Percentiles rank a stretch among this genome's conserved stretches.
Conservation (phyloP, 2,888 invertebrate genomes). For the Adineta ricciae region DNA sequence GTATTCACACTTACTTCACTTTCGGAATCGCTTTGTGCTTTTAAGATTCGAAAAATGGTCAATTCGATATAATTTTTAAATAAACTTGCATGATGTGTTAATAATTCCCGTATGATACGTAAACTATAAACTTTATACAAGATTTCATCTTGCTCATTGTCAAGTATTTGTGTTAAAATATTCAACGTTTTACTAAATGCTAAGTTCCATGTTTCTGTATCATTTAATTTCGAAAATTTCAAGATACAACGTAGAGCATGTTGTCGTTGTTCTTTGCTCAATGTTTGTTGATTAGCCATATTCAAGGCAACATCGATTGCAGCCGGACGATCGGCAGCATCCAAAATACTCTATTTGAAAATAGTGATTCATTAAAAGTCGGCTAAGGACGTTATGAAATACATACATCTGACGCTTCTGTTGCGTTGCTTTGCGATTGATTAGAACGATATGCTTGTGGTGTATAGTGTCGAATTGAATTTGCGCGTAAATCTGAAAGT, state of each 20-base stretch:
- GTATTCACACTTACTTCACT: constrained; percentile 49
- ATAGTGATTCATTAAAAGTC: no score
- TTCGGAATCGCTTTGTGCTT: constrained; percentile 63
- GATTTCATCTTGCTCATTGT: constrained; percentile 6
- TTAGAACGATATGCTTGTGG: constrained; percentile 9
- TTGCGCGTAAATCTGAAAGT: background rate
- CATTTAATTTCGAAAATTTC: constrained; percentile 14
- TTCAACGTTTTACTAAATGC: constrained; percentile 20
- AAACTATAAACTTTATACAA: constrained; percentile 7
- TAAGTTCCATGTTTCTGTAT: background rate
- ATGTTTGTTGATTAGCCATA: background rate
- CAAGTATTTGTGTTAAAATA: constrained; percentile 10
- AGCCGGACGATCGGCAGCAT: constrained; percentile 12
- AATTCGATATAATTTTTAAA: constrained; percentile 83
- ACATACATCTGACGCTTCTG: background rate
- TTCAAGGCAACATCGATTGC: background rate
- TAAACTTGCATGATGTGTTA: constrained; percentile 64
- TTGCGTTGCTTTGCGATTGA: background rate
- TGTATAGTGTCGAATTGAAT: background rate
- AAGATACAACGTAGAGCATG: constrained; percentile 11
- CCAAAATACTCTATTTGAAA: background rate
- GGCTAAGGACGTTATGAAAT: no score
- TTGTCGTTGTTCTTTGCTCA: background rate
- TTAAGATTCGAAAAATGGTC: constrained; percentile 74
- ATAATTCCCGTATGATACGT: constrained; percentile 58